Conservation (phyloP, 2,888 invertebrate genomes). For the Beris chalybata region DNA sequence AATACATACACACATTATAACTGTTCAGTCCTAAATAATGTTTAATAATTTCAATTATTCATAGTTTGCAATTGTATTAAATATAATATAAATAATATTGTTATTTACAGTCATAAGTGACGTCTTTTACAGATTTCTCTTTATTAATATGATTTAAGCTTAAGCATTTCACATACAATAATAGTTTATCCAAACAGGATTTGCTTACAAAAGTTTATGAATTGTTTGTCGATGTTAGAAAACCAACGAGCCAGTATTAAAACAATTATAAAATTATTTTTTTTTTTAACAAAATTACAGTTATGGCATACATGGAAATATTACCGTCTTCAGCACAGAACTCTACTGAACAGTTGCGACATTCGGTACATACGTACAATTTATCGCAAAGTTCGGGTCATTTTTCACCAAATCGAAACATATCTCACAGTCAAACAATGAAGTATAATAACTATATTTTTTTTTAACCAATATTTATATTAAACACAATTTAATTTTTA, state of each 20-base stretch:
- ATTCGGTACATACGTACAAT: constrained; percentile 83
- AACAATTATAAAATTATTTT: too few species aligned
- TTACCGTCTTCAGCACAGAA: constrained; percentile 79
- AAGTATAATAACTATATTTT: constrained; percentile 47
- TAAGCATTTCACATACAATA: too few species aligned
- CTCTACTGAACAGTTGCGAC: constrained; percentile 77
- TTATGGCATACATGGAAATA: constrained; percentile 97
- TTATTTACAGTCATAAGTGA: too few species aligned
- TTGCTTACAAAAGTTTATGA: too few species aligned
- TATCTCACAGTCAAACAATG: constrained; percentile 56
- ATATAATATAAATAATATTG: too few species aligned
- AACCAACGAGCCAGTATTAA: too few species aligned
- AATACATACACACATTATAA: neutral
- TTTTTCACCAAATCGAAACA: constrained; percentile 52
- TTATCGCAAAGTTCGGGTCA: constrained; percentile 50
- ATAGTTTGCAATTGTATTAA: neutral
- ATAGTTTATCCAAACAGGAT: too few species aligned
- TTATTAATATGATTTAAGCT: too few species aligned
- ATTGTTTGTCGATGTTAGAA: too few species aligned
- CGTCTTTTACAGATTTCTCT: neutral
- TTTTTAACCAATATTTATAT: constrained; percentile 1
- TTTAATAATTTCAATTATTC: neutral
- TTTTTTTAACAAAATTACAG: constrained; percentile 60
- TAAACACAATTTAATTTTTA: constrained; percentile 16
- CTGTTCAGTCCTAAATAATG: neutral